Conservation (phyloP, 2,888 invertebrate species). For the Phyto melanocephala region DNA sequence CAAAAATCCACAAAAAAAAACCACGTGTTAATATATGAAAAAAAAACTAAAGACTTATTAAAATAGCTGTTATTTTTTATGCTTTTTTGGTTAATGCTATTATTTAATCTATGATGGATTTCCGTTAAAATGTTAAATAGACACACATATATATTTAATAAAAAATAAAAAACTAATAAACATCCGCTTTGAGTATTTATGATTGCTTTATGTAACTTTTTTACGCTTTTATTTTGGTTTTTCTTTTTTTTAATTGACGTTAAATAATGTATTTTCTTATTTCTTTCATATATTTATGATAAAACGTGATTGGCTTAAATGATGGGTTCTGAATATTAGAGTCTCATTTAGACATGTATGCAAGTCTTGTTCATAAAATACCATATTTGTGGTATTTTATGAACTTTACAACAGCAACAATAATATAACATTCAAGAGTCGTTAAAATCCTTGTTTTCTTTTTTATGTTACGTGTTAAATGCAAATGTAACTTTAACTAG, state of each 20-base stretch:
- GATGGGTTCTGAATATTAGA: constrained; percentile 26
- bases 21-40: constrained; percentile 39
- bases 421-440: constrained; percentile 9
- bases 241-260: constrained; percentile 24
- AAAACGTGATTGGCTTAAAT: constrained; percentile 52
- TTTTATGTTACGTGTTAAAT: not conserved
- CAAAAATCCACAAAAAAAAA: not conserved
- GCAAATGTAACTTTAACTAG: constrained; percentile 10
- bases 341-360: not conserved
- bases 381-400: constrained; percentile 14
- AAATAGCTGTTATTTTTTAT: constrained; percentile 12
- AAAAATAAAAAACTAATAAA: not conserved
- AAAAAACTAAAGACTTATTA: not conserved
- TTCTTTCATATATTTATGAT: constrained; percentile 38
- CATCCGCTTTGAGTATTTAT: constrained; percentile 38
- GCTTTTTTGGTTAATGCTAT: constrained; percentile 22
- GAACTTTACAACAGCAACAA: not conserved
- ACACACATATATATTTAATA: too few relatives aligned
- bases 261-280: constrained; percentile 35
- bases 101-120: constrained; percentile 51
- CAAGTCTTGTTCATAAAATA: not conserved
- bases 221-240: constrained; percentile 7
- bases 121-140: constrained; percentile 53
- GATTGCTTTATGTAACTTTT: not conserved
- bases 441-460: not conserved